Base-by-base conservation (phyloP, 2,888 invertebrate species). In the Caenorhabditis drosophilae region DNA sequence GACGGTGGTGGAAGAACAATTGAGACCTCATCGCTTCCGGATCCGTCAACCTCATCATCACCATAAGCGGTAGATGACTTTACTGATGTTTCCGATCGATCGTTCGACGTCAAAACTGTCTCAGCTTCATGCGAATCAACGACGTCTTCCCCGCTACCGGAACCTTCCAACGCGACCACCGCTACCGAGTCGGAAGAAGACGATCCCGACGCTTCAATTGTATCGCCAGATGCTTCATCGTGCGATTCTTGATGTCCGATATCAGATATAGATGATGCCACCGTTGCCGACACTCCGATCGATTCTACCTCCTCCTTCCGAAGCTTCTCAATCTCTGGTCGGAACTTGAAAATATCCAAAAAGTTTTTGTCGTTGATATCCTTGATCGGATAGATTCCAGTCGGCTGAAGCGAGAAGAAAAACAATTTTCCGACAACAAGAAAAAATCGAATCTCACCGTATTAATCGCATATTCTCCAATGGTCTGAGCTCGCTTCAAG, bases 301-400 rank as follows among this genome's bases (percentile, higher is more conserved):
- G n/a, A n/a, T n/a, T n/a, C n/a, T n/a, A n/a, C n/a, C 20, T 63
- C 46, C 36, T 66, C 57, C 34, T 49, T 38, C 46, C 58, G 46
- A 50, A 58, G 35, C 38, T 61, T 56, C 38, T 59, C 67, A 44
- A 73, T 52, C 44, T 67, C 70, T 2, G 70, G 68, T 25, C 62
- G 53, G 63, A 70, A 73, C 52, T 68, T 68, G 70, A 73, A 73
- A 27, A 73, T 58, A 36, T 73, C 64, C 9, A 69, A 53, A 48
- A 73, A 64, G 58, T 70, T 73, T 35, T 67, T 63, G 34, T 73
- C 73, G 47, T 62, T 69, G 49, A 73, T 73, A 40, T 73, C 70
- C 41, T 66, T 70, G 57, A 73, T 69, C 9, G 73, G 73, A 45
- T 67, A 73, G 61, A 73, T 66, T 56, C 73, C 73, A 38, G 64